Base-by-base conservation (phyloP, 2,113 vertebrate genomes). In the Solenodon paradoxus region DNA sequence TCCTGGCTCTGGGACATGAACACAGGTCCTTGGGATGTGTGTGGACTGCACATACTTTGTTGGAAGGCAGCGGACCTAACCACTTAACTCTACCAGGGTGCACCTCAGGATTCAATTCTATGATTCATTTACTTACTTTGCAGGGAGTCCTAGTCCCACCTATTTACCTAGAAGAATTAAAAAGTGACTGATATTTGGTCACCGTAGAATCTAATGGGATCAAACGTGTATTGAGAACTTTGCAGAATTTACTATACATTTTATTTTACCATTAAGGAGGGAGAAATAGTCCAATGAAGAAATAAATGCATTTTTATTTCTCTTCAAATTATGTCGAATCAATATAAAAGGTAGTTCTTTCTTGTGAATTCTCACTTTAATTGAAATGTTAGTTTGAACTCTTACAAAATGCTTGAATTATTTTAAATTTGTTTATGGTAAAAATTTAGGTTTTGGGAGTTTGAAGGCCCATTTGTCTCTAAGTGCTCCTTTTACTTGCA, bases 331-430 rank as follows among this genome's bases (percentile, higher is more conserved):
- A 84, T 87, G 55, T 32, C 79, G 38, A 90, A 71, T 69, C 90
- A 94, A 30, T 77, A 78, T 71, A 77, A 77, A 81, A 96, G 20
- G 57, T 83, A 32, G 11, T 47, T 90, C 35, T 89, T 90, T 75
- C 61, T 74, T 95, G 51, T 92, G 64, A 90, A 71, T 78, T 87
- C 51, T 81, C 35, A 59, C 45, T 96, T 81, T 81, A 88, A 84
- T 95, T 92, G 32, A 94, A 96, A 87, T 64, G 59, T 93, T 94
- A 83, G 35, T 63, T 90, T 85, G 51, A 96, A 88, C 35, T 80
- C 17, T 90, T 63, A 47, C 81, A 47, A 90, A 90, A 75, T 7
- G 12, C 57, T 90, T 77, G 26, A 55, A 87, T 95, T 22, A 3
- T 51, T 72, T 92, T 83, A 24, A 89, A 86, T n/a, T 93, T 92